These are phyloP conservation scores for Neuroscelio doddi DNA, from an alignment of 2,888 invertebrate species.

Conservation along the genomic window DNA sequence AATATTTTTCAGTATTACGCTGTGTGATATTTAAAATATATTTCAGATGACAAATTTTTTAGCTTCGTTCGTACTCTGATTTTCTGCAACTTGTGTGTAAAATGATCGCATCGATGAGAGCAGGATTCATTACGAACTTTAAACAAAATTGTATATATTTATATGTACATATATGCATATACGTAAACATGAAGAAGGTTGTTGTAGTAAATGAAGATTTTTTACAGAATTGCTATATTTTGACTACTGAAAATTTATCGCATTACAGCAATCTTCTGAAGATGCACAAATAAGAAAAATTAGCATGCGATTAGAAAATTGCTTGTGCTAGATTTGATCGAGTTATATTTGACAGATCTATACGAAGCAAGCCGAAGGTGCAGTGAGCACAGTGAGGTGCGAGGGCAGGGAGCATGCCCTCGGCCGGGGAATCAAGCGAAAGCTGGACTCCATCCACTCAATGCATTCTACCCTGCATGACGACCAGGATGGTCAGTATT, in stretches of 20 bases:
- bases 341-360: constrained; percentile 72
- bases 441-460: constrained; percentile 72
- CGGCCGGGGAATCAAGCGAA: constrained; percentile 71
- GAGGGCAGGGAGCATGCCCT: constrained; percentile 67
- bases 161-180: no score
- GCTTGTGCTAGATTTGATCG: constrained; percentile 70
- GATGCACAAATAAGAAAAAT: constrained; percentile 26
- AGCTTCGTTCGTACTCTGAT: constrained; percentile 8
- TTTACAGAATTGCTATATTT: no score
- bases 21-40: no score
- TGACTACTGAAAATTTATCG: no score
- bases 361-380: constrained; percentile 71
- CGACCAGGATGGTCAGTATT: constrained; percentile 72
- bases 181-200: no score
- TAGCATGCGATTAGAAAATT: constrained; percentile 65
- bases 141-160: no score
- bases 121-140: constrained; percentile 19
- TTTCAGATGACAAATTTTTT: no score
- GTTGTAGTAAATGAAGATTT: no score
- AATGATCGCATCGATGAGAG: constrained; percentile 19
- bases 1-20: no score
- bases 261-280: no score
- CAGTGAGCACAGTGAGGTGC: constrained; percentile 71
- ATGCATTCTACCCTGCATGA: constrained; percentile 72
- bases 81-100: constrained; percentile 21